Base-by-base conservation (phyloP, 2,888 invertebrate genomes). In the Myathropa florea region DNA sequence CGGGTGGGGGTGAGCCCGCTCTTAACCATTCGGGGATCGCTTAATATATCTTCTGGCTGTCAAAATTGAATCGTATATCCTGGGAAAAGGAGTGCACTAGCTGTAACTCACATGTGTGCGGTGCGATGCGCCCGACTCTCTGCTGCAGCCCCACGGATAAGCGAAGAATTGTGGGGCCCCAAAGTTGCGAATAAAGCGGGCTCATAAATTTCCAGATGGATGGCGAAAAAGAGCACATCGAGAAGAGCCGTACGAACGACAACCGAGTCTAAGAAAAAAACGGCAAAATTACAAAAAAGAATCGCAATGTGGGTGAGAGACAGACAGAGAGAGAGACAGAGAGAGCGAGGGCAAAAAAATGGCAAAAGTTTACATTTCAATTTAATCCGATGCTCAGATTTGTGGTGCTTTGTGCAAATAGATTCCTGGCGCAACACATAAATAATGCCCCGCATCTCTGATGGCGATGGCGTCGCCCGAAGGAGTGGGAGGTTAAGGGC, bases 161-260 rank as follows among this genome's bases (percentile, higher is more conserved):
- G 77, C 85, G 61, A 88, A 85, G 88, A 85, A 88, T 78, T 87
- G 88, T 88, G 88, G 79, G 80, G 71, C 86, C 57, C 75, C 87
- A 88, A 91, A 89, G 91, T 90, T 90, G 91, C 91, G 91, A 91
- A 92, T 92, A 91, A 91, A 91, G 90, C 91, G 92, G 90, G 28
- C 78, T 92, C 92, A 92, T 92, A 92, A 92, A 92, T 92, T 92
- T 91, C 90, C 91, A 92, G 90, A 91, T 90, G 91, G 90, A 90
- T 88, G 68, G 85, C 70, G 73, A 82, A 83, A 78, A 85, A 78
- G 70, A 75, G 71, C 73, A 23, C 73, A 73, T 61, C n/a, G 59
- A 55, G 60, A 21, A 61, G 65, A 30, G 55, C 46, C 7, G 7
- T 1, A 46, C 46, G 57, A 82, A 73, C 67, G 80, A 71, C 70